These are phyloP conservation scores for Cavia porcellus DNA, from an alignment of 2,113 vertebrate species.

Conservation along the genomic window DNA sequence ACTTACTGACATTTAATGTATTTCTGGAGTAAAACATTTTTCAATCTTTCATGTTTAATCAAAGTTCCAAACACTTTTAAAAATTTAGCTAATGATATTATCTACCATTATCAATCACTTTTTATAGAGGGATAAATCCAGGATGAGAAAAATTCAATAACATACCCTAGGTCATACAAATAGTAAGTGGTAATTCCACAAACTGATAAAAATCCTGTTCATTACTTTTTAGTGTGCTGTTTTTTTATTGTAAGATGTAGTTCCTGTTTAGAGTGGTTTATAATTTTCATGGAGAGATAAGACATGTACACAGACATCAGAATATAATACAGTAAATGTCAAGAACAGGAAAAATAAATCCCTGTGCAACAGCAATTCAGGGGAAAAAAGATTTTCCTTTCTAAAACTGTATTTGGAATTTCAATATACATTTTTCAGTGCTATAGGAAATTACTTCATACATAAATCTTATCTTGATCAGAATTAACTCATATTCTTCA, in stretches of 20 bases:
- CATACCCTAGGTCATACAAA: slow-evolving; percentile 26
- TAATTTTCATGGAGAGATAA: background rate
- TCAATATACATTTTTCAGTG: background rate
- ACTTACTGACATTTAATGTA: background rate
- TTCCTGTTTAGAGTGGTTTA: slow-evolving; percentile 43
- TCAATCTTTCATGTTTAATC: background rate
- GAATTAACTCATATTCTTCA: background rate
- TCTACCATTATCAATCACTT: background rate
- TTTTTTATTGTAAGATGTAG: background rate
- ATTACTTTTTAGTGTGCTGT: background rate
- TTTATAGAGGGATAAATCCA: slow-evolving; percentile 15
- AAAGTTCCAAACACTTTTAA: background rate
- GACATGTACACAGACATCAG: background rate
- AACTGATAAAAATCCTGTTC: background rate
- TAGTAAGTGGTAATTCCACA: background rate
- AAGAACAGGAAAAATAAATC: slow-evolving; percentile 38
- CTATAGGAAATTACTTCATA: background rate
- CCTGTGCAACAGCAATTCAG: background rate
- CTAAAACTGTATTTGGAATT: slow-evolving; percentile 40
- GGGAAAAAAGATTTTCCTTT: slow-evolving; percentile 39
- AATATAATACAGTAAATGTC: background rate
- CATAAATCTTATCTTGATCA: background rate
- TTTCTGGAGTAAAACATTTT: background rate
- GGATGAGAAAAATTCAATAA: background rate
- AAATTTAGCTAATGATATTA: background rate